These are phyloP conservation scores for Furnarius figulus DNA, from an alignment of 2,113 vertebrate species.

Conservation along the genomic window DNA sequence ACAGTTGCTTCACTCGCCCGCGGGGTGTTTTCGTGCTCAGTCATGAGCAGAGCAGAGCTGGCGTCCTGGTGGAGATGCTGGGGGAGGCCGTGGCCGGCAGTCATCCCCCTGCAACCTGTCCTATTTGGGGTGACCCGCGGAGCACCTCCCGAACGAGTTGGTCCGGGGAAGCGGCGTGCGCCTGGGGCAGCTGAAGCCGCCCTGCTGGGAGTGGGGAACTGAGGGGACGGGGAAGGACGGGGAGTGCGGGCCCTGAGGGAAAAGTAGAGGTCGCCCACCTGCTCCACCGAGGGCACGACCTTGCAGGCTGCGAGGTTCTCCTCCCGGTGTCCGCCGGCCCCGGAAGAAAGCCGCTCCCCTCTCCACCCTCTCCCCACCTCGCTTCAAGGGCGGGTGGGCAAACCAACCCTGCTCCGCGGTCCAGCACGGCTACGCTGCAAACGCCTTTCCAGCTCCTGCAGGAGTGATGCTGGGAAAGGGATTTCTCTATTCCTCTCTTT, in stretches of 20 bases:
- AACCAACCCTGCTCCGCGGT: not conserved
- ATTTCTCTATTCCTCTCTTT: not conserved
- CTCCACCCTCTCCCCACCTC: not conserved
- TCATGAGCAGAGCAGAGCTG: not conserved
- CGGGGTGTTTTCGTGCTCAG: not conserved
- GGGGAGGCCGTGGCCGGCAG: not conserved
- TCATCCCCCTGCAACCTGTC: not conserved
- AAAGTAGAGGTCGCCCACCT: not conserved
- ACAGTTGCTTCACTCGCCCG: not conserved
- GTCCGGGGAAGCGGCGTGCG: too few relatives aligned
- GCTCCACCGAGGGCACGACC: not conserved
- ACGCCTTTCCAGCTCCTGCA: not conserved
- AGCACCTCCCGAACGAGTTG: not conserved
- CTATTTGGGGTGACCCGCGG: not conserved
- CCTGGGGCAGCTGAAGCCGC: fast-evolving
- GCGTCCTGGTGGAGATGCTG: too few relatives aligned
- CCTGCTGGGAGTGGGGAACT: too few relatives aligned
- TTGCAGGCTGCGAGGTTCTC: not conserved
- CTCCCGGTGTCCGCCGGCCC: fast-evolving
- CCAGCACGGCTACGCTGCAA: not conserved
- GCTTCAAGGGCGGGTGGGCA: not conserved
- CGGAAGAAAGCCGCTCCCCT: not conserved
- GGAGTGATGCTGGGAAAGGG: not conserved
- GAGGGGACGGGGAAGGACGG: not conserved
- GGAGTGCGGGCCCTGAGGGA: not conserved